Base-by-base conservation (phyloP, 2,888 invertebrate genomes). In the Spodoptera littoralis region DNA sequence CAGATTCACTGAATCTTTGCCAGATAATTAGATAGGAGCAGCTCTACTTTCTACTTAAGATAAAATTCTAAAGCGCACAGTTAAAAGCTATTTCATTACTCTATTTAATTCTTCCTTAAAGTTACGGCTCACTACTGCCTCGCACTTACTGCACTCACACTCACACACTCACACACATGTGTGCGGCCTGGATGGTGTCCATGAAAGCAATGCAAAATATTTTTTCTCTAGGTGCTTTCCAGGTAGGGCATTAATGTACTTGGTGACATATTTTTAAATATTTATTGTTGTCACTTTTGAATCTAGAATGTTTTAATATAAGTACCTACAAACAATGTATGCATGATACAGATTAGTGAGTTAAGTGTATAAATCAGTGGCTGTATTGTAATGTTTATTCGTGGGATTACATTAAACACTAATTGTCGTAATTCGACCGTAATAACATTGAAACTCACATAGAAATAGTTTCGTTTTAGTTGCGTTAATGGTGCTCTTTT, bases 21-120 rank as follows among this genome's bases (percentile, higher is more conserved):
- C 43, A 69, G 54, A 53, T 57, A 63, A 68, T 70, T 77, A 50
- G 41, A 65, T 74, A 63, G 27, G 51, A 67, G 46, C 51, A 58
- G 50, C 53, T 53, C 60, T 60, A 59, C 49, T 71, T 59, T 69
- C 13, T 71, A 76, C 65, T 71, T 46, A 43, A 63, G 53, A 56
- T 70, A 57, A 48, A 30, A 60, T 45, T 58, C 41, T 54, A 44
- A 48, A 66, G 60, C 60, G 57, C 44, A 63, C 66, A 61, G 54
- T 58, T 64, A 68, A 72, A 77, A 69, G 64, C 65, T 62, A 56
- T 53, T 77, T 61, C 54, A 64, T 65, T 77, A 68, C 63, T 72
- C 60, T 59, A 77, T 68, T 64, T 49, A 49, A 55, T 58, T 65
- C 57, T 53, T 44, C 48, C 50, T 54, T 59, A 52, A 36, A 55